Base-by-base conservation (phyloP, 2,113 vertebrate species). In the Microcebus ravelobensis region DNA sequence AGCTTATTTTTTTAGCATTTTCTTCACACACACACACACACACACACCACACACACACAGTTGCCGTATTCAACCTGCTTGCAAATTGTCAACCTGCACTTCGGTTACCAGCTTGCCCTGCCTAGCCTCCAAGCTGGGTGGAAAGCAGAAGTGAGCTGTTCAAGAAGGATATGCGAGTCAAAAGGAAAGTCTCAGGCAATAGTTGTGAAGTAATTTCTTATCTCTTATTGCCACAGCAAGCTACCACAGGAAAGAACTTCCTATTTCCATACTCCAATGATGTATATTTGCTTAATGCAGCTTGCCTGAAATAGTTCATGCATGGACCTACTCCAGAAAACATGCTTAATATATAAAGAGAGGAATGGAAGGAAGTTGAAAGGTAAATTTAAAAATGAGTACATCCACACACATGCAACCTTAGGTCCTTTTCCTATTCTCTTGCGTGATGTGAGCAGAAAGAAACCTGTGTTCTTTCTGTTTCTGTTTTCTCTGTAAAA, bases 121-220 rank as follows among this genome's bases (percentile, higher is more conserved):
- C 61, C 81, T 29, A 3, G 63, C n/a, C 87, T 95, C 63, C 92
- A 86, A 5, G 17, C 34, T 9, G 42, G 74, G n/a, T 31, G 42
- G 80, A 98, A 98, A 98, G 96, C 97, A 98, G 98, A 98, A 98
- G 97, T 97, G 94, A 97, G 63, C 55, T 65, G 42, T 42, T 95
- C 80, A 59, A 96, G 90, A 83, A 97, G 96, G 87, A 95, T 4
- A 50, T 55, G 0, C 23, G 4, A 83, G 92, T 97, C 96, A 98
- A 86, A 98, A 98, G 96, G 97, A 98, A 98, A 98, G 97, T 96
- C 87, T 96, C 96, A 94, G 67, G 97, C 96, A 97, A 98, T 48
- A 55, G 50, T 23, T 59, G 27, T 98, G 98, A 96, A 96, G 98
- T 96, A 98, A 98, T 88, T 85, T 97, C 95, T 98, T 98, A 98